Percentiles rank a stretch among this genome's conserved stretches.
Conservation (phyloP, 2,797 vertebrate species). For the Fratercula arctica region DNA sequence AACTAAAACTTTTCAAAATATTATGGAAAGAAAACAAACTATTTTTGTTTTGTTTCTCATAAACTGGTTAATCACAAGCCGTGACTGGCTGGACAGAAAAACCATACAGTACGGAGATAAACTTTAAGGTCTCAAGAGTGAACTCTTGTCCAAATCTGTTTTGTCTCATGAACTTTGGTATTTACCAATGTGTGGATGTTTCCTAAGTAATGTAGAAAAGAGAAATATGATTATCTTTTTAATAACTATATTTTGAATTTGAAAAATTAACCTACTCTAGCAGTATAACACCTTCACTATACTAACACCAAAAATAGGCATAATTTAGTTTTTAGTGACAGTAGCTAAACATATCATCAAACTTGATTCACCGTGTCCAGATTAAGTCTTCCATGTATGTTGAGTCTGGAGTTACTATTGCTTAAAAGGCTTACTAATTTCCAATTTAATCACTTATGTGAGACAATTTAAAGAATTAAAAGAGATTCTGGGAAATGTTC, state of each 20-base stretch:
- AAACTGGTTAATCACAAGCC: not conserved
- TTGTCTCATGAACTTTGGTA: not conserved
- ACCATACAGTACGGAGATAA: not conserved
- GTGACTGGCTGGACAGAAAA: not conserved
- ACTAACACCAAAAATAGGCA: not conserved
- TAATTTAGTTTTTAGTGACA: not conserved
- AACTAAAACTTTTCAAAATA: not conserved
- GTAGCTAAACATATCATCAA: rapidly evolving
- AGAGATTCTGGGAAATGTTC: not conserved
- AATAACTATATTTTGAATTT: not conserved
- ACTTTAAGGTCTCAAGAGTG: not conserved
- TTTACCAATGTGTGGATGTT: rapidly evolving
- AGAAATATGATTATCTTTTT: not conserved
- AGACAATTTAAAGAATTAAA: not conserved
- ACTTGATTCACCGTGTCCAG: not conserved
- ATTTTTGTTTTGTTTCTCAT: not conserved
- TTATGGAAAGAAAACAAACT: not conserved
- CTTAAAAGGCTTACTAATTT: not conserved
- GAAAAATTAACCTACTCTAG: not conserved
- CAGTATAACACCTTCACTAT: not conserved
- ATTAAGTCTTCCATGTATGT: rapidly evolving
- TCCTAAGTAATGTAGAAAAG: not conserved
- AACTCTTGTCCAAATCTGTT: not conserved
- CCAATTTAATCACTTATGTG: rapidly evolving
- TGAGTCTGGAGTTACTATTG: not conserved